Conservation (phyloP, 2,797 vertebrate species). For the Yasuhikotakia modesta region DNA sequence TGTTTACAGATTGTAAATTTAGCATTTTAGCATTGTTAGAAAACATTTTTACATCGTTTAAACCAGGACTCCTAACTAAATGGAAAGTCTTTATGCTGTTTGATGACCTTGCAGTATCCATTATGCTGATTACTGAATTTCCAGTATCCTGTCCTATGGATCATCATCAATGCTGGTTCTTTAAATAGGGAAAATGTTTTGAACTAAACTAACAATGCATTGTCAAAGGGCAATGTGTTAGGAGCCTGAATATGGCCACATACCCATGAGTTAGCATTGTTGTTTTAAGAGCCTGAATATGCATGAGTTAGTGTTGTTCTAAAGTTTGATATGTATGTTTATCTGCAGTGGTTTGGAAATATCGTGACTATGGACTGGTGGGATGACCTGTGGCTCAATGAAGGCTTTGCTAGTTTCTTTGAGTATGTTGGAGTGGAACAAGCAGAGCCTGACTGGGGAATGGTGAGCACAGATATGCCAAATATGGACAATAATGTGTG, state of each 20-base stretch:
- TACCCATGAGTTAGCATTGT: background rate
- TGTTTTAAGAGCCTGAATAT: background rate
- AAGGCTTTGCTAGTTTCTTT: slow-evolving; percentile 97
- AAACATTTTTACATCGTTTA: background rate
- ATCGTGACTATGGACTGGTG: slow-evolving; percentile 99
- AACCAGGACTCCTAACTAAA: too few species aligned
- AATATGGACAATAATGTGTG: background rate
- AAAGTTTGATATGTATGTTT: slow-evolving; percentile 12
- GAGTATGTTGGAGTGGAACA: slow-evolving; percentile 86
- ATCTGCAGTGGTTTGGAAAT: slow-evolving; percentile 95
- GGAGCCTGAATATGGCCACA: background rate
- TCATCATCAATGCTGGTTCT: too few species aligned
- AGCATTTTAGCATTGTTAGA: background rate
- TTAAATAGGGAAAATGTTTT: background rate
- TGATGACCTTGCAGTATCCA: too few species aligned
- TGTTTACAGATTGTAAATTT: background rate
- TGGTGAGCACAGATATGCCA: slow-evolving; percentile 77
- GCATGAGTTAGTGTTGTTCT: background rate
- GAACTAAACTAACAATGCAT: background rate
- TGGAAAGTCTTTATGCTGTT: too few species aligned
- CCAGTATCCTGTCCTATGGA: too few species aligned
- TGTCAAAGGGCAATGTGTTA: background rate
- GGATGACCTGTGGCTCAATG: slow-evolving; percentile 98
- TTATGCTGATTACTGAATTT: too few species aligned
- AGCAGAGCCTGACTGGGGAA: slow-evolving; percentile 83